Conservation (phyloP, 2,797 vertebrate genomes). For the Rallus crepitans region DNA sequence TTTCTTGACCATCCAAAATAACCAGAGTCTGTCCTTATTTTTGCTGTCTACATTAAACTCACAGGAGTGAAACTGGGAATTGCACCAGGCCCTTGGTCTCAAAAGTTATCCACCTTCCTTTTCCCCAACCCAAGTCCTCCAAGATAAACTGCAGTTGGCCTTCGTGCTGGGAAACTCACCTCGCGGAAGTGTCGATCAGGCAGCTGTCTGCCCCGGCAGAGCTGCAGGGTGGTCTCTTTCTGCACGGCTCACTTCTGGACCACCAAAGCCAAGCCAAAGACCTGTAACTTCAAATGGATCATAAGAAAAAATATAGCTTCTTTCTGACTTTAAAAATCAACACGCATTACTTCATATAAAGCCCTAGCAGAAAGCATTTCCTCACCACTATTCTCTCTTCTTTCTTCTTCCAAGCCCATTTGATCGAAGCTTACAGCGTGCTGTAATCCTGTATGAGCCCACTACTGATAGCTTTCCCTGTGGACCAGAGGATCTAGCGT, state of each 20-base stretch:
- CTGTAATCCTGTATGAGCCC: not conserved
- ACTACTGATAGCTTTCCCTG: not conserved
- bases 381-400: not conserved
- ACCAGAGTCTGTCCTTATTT: not conserved
- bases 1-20: not conserved
- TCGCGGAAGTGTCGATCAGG: not conserved
- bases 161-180: not conserved
- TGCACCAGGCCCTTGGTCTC: not conserved
- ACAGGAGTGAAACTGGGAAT: not conserved
- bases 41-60: fast-evolving
- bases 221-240: not conserved
- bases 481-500: not conserved
- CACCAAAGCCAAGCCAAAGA: not conserved
- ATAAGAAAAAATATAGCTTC: not conserved
- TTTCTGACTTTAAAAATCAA: not conserved
- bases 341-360: not conserved
- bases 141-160: not conserved
- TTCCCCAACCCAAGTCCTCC: not conserved
- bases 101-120: not conserved
- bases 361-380: not conserved
- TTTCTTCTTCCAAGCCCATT: not conserved
- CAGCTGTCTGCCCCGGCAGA: fast-evolving
- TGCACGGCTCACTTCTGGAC: not conserved
- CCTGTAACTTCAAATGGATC: not conserved
- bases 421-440: not conserved